phyloP scores from a whole-genome alignment of 35 echinoderm and acorn worm species.

The Hemicentrotus pulcherrimus region DNA sequence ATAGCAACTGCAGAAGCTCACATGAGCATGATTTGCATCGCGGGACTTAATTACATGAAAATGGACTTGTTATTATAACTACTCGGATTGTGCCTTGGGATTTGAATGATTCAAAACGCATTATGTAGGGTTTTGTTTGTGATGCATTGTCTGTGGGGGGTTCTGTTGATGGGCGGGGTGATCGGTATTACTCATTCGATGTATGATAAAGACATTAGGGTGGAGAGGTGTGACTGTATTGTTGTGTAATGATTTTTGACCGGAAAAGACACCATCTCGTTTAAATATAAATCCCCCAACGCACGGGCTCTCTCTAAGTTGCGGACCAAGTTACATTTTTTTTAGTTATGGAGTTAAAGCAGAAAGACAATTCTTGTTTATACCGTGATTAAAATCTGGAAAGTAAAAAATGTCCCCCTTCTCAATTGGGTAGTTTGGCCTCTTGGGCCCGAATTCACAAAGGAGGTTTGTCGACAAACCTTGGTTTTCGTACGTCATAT shows the following conservation, averaged over 20 bases:
- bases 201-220: not conserved
- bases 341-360: too few species aligned
- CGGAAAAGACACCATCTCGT: not conserved
- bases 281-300: too few species aligned
- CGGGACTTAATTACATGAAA: not conserved
- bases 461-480: too few species aligned
- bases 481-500: too few species aligned
- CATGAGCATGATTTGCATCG: not conserved
- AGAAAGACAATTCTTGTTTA: too few species aligned
- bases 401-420: too few species aligned
- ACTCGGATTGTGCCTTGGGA: not conserved
- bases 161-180: not conserved
- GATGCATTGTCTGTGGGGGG: not conserved
- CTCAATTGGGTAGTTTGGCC: too few species aligned
- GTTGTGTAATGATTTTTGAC: not conserved
- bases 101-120: not conserved
- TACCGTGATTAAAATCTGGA: too few species aligned
- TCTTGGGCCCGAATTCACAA: too few species aligned
- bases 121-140: not conserved
- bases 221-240: not conserved
- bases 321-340: too few species aligned
- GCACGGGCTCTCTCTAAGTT: too few species aligned
- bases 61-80: not conserved
- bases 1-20: not conserved
- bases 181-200: not conserved